A percentile compares a stretch with the other conserved stretches of the same genome.
Evolutionary conservation across 2,888 invertebrate genomes (phyloP).

Genomic region (Drosophila suboccidentalis): DNA sequence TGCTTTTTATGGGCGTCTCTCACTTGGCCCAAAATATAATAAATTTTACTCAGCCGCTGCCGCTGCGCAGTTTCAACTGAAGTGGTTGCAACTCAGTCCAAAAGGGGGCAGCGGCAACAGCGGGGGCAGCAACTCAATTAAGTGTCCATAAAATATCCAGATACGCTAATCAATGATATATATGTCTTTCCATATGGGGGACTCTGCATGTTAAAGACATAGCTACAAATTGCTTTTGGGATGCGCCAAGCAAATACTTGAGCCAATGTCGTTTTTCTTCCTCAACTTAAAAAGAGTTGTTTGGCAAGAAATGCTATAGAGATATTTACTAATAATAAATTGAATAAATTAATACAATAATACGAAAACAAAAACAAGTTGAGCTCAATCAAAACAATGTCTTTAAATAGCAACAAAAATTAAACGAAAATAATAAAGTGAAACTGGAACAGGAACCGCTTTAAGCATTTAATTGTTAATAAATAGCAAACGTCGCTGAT

Average conservation of each 20-base stretch:
- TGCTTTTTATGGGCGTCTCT: constrained; percentile 70
- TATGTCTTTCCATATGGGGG: constrained; percentile 22
- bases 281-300: constrained; percentile 52
- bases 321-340: constrained; percentile 4
- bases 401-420: too few relatives aligned
- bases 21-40: constrained; percentile 71
- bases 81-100: constrained; percentile 44
- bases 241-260: constrained; percentile 40
- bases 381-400: too few relatives aligned
- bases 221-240: constrained; percentile 38
- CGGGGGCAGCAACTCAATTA: constrained; percentile 72
- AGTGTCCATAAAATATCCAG: constrained; percentile 78
- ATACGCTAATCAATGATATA: constrained; percentile 78
- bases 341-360: neutral
- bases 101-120: neutral
- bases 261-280: constrained; percentile 30
- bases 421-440: neutral
- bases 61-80: constrained; percentile 54
- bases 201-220: constrained; percentile 3
- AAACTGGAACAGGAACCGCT: constrained; percentile 5
- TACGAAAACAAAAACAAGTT: too few relatives aligned
- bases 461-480: neutral
- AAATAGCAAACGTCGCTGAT: neutral
- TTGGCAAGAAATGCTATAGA: neutral
- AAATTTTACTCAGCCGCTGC: constrained; percentile 80